Base-by-base conservation (phyloP, 2,888 invertebrate genomes). In the Platerodrilus igneus region DNA sequence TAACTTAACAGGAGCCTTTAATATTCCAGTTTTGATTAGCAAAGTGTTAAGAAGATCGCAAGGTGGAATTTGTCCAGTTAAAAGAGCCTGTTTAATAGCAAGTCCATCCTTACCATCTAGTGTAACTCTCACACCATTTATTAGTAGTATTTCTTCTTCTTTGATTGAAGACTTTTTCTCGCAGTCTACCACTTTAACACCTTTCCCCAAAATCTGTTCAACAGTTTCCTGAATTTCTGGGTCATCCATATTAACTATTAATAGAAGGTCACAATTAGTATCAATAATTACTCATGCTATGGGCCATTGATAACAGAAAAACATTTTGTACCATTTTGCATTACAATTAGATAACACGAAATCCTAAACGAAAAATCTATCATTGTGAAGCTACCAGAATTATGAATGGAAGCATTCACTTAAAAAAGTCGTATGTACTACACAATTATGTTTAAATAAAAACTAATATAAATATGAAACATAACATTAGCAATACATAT, bases 161-260 rank as follows among this genome's bases (percentile, higher is more conserved):
- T 78, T 75, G 37, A 82, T 76, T 37, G 78, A 76, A n/a, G 81
- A 81, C 48, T 79, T 79, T 56, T 82, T 81, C 62, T 83, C 80
- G 62, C 82, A 83, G 63, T 83, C 83, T 41, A 83, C 76, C 46
- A 83, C 79, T 68, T 79, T 78, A 16, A 76, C 79, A 45, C 80
- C 80, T 51, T 80, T 81, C 42, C 83, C 83, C 47, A 83, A 75
- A 51, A 83, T 78, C 48, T 82, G 79, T 65, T 83, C 82, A 43
- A 83, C 83, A 45, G 82, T 83, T 57, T 81, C 81, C 60, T 82
- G 78, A 52, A 83, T 81, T 66, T 83, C 82, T 54, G 74, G 71
- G 63, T 83, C 82, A 67, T 83, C 82, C 79, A 83, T 79, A 22
- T 31, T 13, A 17, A 29, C 39, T 36, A 31, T 36, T 22, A 10